Conservation (phyloP, 2,113 vertebrate species). For the Dicrurus megarhynchus region DNA sequence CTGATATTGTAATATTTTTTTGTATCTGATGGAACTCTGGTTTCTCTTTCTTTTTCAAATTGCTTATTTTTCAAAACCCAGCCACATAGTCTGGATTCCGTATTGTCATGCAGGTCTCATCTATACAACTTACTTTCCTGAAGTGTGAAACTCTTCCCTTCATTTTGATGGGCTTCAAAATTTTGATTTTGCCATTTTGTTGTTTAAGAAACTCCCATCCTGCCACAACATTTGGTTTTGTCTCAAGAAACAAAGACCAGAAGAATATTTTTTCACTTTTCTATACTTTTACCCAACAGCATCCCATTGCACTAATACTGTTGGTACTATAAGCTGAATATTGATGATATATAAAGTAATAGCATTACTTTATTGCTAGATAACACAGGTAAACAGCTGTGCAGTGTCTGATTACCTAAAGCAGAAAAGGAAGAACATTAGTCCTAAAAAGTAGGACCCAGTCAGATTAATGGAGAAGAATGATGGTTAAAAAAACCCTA, state of each 20-base stretch:
- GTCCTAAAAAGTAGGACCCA: not conserved
- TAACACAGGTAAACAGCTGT: not conserved
- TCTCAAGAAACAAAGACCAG: not conserved
- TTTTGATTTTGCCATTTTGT: not conserved
- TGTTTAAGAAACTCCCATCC: not conserved
- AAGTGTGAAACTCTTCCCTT: not conserved
- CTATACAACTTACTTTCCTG: not conserved
- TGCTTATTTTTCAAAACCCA: not conserved
- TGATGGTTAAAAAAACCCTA: fast-evolving
- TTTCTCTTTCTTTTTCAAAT: not conserved
- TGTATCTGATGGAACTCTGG: not conserved
- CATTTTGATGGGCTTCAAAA: not conserved
- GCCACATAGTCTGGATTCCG: not conserved
- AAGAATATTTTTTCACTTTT: not conserved
- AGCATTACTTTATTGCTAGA: not conserved
- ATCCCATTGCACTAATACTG: not conserved
- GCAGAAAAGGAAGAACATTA: not conserved
- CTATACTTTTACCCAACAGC: not conserved
- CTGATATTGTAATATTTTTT: not conserved
- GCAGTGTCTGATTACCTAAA: not conserved
- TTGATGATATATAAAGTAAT: not conserved
- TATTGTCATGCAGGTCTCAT: not conserved
- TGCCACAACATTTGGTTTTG: not conserved
- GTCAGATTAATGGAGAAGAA: not conserved
- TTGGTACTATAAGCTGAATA: not conserved